A percentile compares a stretch with the other conserved stretches of the same genome.
phyloP scores from a whole-genome alignment of 2,113 vertebrate species.

The Myiopsitta monachus region DNA sequence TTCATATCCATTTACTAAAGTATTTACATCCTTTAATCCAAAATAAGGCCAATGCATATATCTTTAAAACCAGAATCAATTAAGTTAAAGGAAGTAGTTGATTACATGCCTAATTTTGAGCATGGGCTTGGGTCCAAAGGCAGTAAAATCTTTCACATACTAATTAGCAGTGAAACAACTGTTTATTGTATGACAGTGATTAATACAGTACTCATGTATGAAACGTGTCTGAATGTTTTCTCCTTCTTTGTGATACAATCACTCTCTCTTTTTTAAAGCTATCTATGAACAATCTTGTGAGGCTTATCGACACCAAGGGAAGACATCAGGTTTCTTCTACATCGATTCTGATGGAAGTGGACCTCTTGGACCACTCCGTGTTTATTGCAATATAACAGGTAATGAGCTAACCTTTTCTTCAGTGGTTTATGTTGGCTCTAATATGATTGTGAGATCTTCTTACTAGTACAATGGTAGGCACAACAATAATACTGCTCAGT shows the following conservation, averaged over 20 bases:
- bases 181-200: not conserved
- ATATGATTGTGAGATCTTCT: not conserved
- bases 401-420: slow-evolving; percentile 15
- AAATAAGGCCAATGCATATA: not conserved
- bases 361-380: slow-evolving; percentile 83
- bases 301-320: slow-evolving; percentile 88
- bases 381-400: slow-evolving; percentile 97
- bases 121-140: not conserved
- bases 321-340: slow-evolving; percentile 88
- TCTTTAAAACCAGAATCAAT: not conserved
- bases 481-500: not conserved
- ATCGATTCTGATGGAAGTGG: slow-evolving; percentile 95
- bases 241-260: not conserved
- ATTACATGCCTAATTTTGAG: not conserved
- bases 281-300: slow-evolving; percentile 93
- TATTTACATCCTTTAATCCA: not conserved
- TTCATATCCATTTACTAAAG: not conserved
- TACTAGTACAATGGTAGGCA: too few relatives aligned
- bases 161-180: not conserved
- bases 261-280: slow-evolving; percentile 74
- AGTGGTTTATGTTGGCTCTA: not conserved
- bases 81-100: not conserved
- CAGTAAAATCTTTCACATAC: not conserved
- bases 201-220: not conserved
- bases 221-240: not conserved